Evolutionary conservation across 1,140 invertebrate genomes (phyloP).

Genomic region (Cylas formicarius): DNA sequence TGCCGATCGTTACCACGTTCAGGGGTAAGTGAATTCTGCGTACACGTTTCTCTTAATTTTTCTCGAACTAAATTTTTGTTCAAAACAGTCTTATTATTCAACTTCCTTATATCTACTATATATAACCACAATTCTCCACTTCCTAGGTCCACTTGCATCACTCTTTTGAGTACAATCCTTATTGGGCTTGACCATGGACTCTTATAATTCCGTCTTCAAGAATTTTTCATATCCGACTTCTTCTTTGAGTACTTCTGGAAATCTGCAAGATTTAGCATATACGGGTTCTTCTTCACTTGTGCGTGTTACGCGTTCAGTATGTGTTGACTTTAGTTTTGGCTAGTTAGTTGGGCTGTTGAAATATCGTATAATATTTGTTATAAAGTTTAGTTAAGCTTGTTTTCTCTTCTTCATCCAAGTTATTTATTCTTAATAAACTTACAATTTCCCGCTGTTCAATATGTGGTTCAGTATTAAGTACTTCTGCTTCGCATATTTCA

Average conservation of each 20-base stretch:
- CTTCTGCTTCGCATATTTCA: constrained; percentile 10
- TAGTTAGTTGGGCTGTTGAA: no score
- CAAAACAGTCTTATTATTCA: no score
- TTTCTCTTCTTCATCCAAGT: neutral
- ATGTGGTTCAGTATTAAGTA: neutral
- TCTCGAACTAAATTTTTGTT: no score
- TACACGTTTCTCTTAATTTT: no score
- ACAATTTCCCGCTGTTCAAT: neutral
- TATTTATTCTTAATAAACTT: neutral
- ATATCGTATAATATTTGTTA: no score
- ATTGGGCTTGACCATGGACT: neutral
- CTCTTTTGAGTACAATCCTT: no score
- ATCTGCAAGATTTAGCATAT: neutral
- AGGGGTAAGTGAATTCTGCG: no score
- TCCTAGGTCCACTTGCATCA: neutral
- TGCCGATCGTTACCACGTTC: no score
- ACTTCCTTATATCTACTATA: no score
- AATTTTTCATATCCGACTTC: neutral
- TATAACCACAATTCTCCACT: neutral
- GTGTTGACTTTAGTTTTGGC: no score
- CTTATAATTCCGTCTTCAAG: neutral
- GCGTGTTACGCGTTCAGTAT: no score
- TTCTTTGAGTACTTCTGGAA: neutral
- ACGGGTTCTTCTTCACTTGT: no score
- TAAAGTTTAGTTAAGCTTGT: neutral